These are phyloP conservation scores for Anabas testudineus DNA, from an alignment of 2,797 vertebrate species.

Conservation along the genomic window DNA sequence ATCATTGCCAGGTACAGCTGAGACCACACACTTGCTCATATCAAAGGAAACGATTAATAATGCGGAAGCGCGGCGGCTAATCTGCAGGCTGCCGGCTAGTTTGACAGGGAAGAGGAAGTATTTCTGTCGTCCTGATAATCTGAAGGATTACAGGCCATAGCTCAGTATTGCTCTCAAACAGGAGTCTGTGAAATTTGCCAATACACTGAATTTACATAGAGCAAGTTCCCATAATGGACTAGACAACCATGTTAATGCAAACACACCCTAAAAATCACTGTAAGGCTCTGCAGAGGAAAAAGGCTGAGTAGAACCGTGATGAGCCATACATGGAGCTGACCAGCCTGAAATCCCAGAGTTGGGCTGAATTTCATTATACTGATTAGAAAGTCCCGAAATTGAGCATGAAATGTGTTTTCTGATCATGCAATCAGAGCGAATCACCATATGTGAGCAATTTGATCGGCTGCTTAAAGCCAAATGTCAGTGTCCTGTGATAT, in stretches of 20 bases:
- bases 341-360: slow-evolving; percentile 47
- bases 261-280: slow-evolving; percentile 8
- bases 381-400: slow-evolving; percentile 70
- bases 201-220: slow-evolving; percentile 18
- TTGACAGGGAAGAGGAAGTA: slow-evolving; percentile 60
- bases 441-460: slow-evolving; percentile 70
- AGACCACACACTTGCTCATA: slow-evolving; percentile 62
- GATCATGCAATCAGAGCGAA: slow-evolving; percentile 61
- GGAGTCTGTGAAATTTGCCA: slow-evolving; percentile 2
- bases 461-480: slow-evolving; percentile 53
- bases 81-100: slow-evolving; percentile 58
- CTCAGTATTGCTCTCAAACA: slow-evolving; percentile 27
- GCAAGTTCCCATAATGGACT: slow-evolving; percentile 13
- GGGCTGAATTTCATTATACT: slow-evolving; percentile 73
- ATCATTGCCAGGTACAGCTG: slow-evolving; percentile 18
- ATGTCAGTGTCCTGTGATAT: slow-evolving; percentile 41
- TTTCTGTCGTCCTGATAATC: slow-evolving; percentile 53
- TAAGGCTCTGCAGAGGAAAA: slow-evolving; percentile 27
- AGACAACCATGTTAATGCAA: slow-evolving; percentile 15
- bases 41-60: slow-evolving; percentile 64
- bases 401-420: slow-evolving; percentile 73
- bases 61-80: slow-evolving; percentile 47
- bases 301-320: slow-evolving; percentile 33
- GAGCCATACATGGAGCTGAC: slow-evolving; percentile 29
- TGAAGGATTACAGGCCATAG: slow-evolving; percentile 51